phyloP scores from a whole-genome alignment of 2,797 vertebrate species.

The Petrocephalus sullivani region DNA sequence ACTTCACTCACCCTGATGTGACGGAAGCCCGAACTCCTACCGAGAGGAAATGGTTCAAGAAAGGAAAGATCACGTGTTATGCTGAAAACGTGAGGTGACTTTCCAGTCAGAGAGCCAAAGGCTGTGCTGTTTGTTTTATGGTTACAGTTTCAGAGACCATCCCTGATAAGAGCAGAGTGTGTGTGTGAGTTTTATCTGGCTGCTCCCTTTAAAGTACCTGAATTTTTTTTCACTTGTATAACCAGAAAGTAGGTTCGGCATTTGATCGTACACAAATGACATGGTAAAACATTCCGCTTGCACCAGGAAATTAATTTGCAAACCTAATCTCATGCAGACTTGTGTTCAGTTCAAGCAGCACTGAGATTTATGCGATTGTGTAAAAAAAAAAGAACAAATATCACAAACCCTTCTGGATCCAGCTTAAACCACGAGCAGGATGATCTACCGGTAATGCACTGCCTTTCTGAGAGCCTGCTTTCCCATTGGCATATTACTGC shows the following conservation, averaged over 20 bases:
- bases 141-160: background rate
- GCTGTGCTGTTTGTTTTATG: background rate
- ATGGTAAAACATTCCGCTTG: background rate
- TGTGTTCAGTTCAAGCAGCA: background rate
- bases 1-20: background rate
- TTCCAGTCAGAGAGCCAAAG: background rate
- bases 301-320: background rate
- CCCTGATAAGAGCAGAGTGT: background rate
- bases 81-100: background rate
- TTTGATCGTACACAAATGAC: background rate
- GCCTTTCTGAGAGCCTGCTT: background rate
- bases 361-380: background rate
- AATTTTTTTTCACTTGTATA: background rate
- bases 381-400: background rate
- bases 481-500: background rate
- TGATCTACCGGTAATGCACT: background rate
- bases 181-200: background rate
- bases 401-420: background rate
- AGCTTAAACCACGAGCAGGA: background rate
- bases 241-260: background rate
- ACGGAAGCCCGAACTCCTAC: background rate
- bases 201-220: constrained; percentile 13
- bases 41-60: background rate
- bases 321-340: background rate
- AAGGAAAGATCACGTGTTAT: background rate